Evolutionary conservation across 2,113 vertebrate genomes (phyloP).

Genomic region (Isichthys henryi): DNA sequence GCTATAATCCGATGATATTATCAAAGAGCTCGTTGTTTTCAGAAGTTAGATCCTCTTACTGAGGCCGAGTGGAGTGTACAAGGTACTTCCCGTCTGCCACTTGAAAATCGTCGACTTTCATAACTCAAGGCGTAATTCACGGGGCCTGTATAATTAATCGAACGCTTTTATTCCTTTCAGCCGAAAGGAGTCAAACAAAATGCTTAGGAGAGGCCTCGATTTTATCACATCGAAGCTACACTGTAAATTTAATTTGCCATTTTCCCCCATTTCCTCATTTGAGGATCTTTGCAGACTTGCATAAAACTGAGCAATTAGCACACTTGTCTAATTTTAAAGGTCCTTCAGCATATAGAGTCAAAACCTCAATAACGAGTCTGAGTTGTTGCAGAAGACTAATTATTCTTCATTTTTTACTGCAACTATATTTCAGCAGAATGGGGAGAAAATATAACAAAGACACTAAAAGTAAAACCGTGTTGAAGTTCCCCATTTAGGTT

Average conservation of each 20-base stretch:
- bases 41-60: conserved; percentile 18
- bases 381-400: neutral
- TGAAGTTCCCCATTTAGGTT: neutral
- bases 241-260: conserved; percentile 1
- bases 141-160: neutral
- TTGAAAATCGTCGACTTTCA: neutral
- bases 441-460: neutral
- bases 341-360: neutral
- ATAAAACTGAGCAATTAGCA: neutral
- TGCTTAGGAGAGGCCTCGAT: neutral
- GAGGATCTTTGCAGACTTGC: neutral
- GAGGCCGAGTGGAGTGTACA: neutral
- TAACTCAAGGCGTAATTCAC: neutral
- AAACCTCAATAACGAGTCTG: neutral
- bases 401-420: neutral
- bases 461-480: neutral
- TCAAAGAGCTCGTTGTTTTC: conserved; percentile 13
- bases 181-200: conserved; percentile 3
- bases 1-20: conserved; percentile 7
- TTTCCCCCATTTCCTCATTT: neutral
- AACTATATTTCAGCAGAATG: conserved; percentile 1
- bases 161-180: neutral
- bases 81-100: neutral
- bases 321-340: conserved; percentile 15
- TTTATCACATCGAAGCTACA: neutral